Evolutionary conservation across 2,113 vertebrate species (phyloP), one percentile per base, ranked within the genome.

Genomic region (Chamaetylas fuelleborni): DNA sequence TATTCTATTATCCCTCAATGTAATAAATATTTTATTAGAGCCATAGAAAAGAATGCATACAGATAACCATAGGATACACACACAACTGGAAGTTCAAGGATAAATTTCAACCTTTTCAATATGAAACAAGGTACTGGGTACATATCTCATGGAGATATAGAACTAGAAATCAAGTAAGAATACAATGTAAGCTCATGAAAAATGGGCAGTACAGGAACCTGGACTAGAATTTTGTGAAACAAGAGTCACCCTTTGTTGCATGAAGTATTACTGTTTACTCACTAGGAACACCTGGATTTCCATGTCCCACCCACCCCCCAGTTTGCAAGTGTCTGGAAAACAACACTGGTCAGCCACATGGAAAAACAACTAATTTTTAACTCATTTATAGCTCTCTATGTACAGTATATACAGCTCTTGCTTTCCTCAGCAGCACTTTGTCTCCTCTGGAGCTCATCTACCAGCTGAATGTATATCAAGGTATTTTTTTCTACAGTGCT

Each of bases 31-130:
- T 98, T 98, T 98, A 98, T 98, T 98, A 88, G 96, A 97, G 93
- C 97, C 92, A 97, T 98, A 98, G 94, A 98, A 98, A 98, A 98
- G 93, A 96, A 97, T 97, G 96, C 97, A 96, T 98, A 98, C 97
- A 98, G 96, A 99, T 98, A 99, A 98, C 98, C 99, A 99, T 99
- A 99, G 99, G 99, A 99, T 99, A 99, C 98, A 97, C 97, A 96
- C 97, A 98, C 96, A 93, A 73, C 90, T 90, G 87, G 87, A 92
- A 96, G 94, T 97, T 95, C 88, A 98, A 98, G 98, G 98, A 98
- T 98, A 97, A 98, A 98, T 98, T 98, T 96, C 94, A 98, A 98
- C 97, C 98, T 99, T 99, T 99, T 99, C 99, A 99, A 99, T 99
- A 98, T 99, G 99, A 99, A 99, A 99, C 98, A 98, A 96, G 85